Evolutionary conservation across 2,113 vertebrate genomes (phyloP).

Genomic region (Axis porcinus): DNA sequence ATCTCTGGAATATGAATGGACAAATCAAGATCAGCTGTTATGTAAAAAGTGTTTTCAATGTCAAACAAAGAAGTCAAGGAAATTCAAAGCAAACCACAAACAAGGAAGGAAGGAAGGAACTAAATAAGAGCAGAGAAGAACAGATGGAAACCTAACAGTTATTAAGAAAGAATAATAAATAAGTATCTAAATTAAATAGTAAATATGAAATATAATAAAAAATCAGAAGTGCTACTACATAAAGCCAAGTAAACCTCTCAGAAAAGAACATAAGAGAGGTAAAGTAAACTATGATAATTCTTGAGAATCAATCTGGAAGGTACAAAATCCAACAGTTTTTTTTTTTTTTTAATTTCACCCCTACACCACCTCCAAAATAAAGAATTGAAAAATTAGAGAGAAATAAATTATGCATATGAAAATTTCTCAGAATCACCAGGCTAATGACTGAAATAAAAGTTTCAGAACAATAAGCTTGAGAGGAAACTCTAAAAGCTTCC

Average conservation of each 20-base stretch:
- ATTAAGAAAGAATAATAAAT: neutral
- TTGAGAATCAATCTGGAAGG: neutral
- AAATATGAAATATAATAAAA: neutral
- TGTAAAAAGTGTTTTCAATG: neutral
- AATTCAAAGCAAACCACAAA: neutral
- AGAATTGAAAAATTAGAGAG: neutral
- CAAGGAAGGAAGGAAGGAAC: neutral
- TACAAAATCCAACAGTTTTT: neutral
- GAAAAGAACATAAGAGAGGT: neutral
- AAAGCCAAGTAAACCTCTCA: neutral
- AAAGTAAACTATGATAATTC: neutral
- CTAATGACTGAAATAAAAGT: neutral
- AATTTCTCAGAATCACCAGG: neutral
- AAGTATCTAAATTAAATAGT: neutral
- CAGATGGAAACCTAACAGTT: neutral
- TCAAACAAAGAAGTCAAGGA: neutral
- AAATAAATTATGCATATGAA: neutral
- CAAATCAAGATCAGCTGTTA: neutral
- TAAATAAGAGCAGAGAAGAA: neutral
- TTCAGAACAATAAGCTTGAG: neutral
- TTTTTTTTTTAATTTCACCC: neutral
- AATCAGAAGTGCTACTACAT: neutral
- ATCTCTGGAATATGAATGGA: neutral
- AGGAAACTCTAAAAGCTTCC: neutral
- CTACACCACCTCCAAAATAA: neutral